Base-by-base conservation (phyloP, 2,888 invertebrate genomes). In the Cosmopolites sordidus region DNA sequence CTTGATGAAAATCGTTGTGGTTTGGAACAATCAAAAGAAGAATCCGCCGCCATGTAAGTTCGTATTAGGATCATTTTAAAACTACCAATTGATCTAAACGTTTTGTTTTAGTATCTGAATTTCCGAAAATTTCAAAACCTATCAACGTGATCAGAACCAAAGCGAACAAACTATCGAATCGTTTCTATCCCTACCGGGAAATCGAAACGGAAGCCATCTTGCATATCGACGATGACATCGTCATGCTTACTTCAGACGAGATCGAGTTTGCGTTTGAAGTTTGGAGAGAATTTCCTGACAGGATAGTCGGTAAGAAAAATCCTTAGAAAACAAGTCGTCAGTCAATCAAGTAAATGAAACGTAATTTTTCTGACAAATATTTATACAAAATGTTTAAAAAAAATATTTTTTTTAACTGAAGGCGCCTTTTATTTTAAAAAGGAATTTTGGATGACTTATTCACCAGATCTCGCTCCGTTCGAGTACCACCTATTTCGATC, bases 1-100 rank as follows among this genome's bases (percentile, higher is more conserved):
- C 69, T 77, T 97, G 22, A 85, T 88, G 64, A 95, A 94, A 77
- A 87, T 97, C 60, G 77, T 97, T 27, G 92, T 97, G 17, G 83
- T 97, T 58, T 97, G 97, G 97, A 97, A 97, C 75, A 94, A 96
- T 75, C 95, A 94, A 74, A 84, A 84, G 60, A 93, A 93, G 74
- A 76, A 83, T 54, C 96, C 96, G 38, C 96, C 96, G 1, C 84
- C 86, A 60, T 80, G 92, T 93, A 75, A 83, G 81, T 79, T 30
- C 1, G 9, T 14, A 17, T 22, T 8, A 22, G 14, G 5, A 38
- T 38, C 4, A 38, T 38, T 5, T 5, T 9, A 38, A 38, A 38
- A 38, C 40, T 5, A 40, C 17, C 8, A 38, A 33, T 9, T 43
- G 14, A 22, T 16, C 27, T 15, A 11, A 18, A 42, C 11, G 22